A percentile compares a stretch with the other conserved stretches of the same genome.
These are phyloP conservation scores for Promerops cafer DNA, from an alignment of 2,113 vertebrate genomes.

Conservation along the genomic window DNA sequence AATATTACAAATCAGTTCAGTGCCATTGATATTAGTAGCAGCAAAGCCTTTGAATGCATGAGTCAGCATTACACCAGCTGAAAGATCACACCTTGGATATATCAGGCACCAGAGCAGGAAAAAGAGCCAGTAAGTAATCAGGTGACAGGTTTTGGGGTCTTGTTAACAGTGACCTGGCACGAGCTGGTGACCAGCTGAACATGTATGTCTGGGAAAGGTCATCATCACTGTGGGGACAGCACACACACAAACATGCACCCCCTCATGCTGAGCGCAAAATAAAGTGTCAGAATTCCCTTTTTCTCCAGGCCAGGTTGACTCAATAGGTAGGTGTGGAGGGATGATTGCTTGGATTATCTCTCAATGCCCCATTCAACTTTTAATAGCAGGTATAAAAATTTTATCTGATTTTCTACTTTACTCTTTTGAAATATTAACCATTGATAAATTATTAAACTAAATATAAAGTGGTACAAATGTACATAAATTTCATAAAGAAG, in stretches of 20 bases:
- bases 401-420: conserved; percentile 72
- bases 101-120: background rate
- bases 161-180: background rate
- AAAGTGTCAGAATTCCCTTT: background rate
- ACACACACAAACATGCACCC: background rate
- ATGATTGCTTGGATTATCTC: background rate
- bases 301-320: background rate
- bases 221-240: background rate
- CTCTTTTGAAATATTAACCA: conserved; percentile 75
- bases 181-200: background rate
- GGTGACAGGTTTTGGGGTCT: background rate
- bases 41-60: background rate
- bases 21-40: background rate
- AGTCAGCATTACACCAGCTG: background rate
- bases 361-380: conserved; percentile 56
- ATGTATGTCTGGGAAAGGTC: background rate
- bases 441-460: conserved; percentile 71
- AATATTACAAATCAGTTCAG: background rate
- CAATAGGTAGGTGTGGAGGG: background rate
- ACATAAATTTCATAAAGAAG: conserved; percentile 43
- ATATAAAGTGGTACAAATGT: conserved; percentile 72
- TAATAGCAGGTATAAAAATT: conserved; percentile 71
- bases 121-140: background rate
- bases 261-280: background rate
- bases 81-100: background rate